A percentile compares a stretch with the other conserved stretches of the same genome.
These are phyloP conservation scores for Lochmaea crataegi DNA, from an alignment of 2,888 invertebrate genomes.

Conservation along the genomic window DNA sequence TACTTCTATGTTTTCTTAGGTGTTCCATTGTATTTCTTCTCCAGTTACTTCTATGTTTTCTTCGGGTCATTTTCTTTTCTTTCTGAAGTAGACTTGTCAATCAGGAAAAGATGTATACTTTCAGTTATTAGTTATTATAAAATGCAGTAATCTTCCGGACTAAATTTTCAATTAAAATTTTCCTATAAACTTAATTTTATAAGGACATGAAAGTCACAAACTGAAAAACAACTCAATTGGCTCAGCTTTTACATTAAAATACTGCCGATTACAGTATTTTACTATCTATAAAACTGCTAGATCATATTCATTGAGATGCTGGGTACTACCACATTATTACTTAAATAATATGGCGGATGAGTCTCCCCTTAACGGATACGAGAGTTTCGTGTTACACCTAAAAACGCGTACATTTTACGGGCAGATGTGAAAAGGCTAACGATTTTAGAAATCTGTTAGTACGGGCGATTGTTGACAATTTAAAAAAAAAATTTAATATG, in stretches of 20 bases:
- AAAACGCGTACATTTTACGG: constrained; percentile 2
- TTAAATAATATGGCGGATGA: constrained; percentile 7
- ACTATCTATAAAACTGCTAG: constrained; percentile 4
- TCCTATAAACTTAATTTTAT: neutral
- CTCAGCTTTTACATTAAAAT: neutral
- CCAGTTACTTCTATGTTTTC: no score
- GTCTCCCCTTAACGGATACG: neutral
- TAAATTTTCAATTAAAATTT: neutral
- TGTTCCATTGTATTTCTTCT: no score
- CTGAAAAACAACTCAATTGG: neutral
- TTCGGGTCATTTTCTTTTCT: no score
- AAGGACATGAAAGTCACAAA: neutral
- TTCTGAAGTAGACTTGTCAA: no score
- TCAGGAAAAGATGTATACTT: no score
- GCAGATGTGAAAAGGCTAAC: constrained; percentile 11
- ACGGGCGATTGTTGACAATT: neutral
- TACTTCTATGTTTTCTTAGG: no score
- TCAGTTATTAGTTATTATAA: no score
- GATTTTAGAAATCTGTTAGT: neutral
- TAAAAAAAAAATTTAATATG: neutral
- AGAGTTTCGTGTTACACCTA: constrained; percentile 9
- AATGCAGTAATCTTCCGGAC: neutral
- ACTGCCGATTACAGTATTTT: neutral
- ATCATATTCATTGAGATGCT: neutral
- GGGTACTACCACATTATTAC: constrained; percentile 5